A percentile compares a stretch with the other conserved stretches of the same genome.
phyloP scores from a whole-genome alignment of 2,888 invertebrate species.

The Caenorhabditis sp. region DNA sequence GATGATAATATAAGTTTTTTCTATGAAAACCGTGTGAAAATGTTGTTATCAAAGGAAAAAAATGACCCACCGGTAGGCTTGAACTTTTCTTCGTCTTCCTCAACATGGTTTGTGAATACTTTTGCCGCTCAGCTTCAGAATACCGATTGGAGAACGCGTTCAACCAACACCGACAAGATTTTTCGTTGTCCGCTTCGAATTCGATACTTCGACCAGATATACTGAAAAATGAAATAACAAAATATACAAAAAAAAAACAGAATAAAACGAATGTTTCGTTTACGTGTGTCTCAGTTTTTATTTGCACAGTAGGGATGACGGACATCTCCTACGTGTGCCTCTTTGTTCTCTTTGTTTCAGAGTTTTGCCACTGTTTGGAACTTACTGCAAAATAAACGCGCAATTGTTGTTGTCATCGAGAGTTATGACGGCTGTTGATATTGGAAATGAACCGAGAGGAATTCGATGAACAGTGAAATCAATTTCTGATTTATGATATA shows the following conservation, averaged over 20 bases:
- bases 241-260: background rate
- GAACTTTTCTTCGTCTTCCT: constrained; percentile 23
- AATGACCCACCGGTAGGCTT: constrained; percentile 33
- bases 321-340: constrained; percentile 8
- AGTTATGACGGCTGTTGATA: constrained; percentile 53
- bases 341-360: constrained; percentile 43
- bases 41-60: background rate
- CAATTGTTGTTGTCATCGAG: constrained; percentile 52
- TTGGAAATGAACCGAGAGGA: constrained; percentile 46
- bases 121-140: constrained; percentile 29
- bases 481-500: constrained; percentile 59
- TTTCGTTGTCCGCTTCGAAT: constrained; percentile 74
- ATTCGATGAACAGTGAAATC: constrained; percentile 53
- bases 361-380: constrained; percentile 11
- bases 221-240: constrained; percentile 46
- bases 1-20: background rate
- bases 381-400: constrained; percentile 61
- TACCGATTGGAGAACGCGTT: constrained; percentile 72
- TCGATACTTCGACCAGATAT: constrained; percentile 66
- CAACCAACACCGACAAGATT: constrained; percentile 74
- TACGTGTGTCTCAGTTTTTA: constrained; percentile 13
- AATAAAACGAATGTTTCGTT: background rate
- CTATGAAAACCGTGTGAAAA: background rate
- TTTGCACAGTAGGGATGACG: constrained; percentile 19
- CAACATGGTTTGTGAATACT: constrained; percentile 26